Base-by-base conservation (phyloP, 2,888 invertebrate species). In the Hydraecia micacea region DNA sequence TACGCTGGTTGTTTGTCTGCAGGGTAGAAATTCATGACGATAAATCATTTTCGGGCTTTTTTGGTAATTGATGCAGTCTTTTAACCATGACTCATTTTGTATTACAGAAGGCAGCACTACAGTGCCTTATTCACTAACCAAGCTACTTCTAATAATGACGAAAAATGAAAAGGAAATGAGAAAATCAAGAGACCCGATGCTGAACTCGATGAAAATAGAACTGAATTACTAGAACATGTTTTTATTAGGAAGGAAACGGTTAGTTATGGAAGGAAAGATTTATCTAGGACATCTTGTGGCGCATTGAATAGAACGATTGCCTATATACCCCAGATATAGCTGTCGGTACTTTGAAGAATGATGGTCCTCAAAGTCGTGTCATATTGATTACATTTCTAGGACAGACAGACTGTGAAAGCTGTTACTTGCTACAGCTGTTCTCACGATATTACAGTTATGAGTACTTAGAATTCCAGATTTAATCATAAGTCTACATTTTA, bases 321-420 rank as follows among this genome's bases (percentile, higher is more conserved):
- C 11, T 46, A 32, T 32, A 32, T 32, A 52, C 36, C 49, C 49
- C 32, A 78, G 70, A 71, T 62, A 32, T 13, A 70, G 28, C 42
- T 66, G 55, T 36, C 71, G 55, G 32, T 49, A 15, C 11, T 63
- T 79, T 42, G 25, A 84, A 58, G n/a, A 79, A 63, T 25, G 36
- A 80, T 68, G 46, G 9, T 76, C 13, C 8, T 74, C 73, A 74
- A 73, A 68, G 58, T 36, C 58, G 42, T 42, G 60, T 55, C 32
- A 62, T 63, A 84, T 71, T 39, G 66, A 73, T 49, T 39, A 36
- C 21, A 9, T 62, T 77, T 72, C 42, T 55, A 42, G 52, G 52
- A 18, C 25, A 52, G n/a, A 11, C 25, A 13, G 25, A 25, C 49
- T 32, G 3, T 42, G 25, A 55, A 62, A 67, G 0, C 18, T 74